Conservation (phyloP, 2,113 vertebrate genomes). For the Tringa solitaria region DNA sequence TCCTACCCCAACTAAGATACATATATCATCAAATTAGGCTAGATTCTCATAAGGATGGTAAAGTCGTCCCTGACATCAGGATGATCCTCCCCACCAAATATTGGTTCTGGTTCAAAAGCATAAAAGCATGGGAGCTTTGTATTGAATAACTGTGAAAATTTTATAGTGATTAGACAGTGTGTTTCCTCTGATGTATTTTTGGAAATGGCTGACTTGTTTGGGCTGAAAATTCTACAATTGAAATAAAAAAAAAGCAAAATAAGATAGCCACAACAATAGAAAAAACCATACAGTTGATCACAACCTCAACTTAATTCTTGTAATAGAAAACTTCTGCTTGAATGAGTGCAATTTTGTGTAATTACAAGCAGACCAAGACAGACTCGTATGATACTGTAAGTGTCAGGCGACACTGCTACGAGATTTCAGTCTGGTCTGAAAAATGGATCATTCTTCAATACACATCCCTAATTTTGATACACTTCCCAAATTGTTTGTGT, state of each 20-base stretch:
- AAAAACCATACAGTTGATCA: not conserved
- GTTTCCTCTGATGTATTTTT: not conserved
- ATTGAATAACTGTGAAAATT: not conserved
- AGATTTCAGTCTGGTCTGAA: not conserved
- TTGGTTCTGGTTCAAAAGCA: not conserved
- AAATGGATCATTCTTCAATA: not conserved
- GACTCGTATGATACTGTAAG: not conserved
- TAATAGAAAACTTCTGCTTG: not conserved
- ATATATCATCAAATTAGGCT: not conserved
- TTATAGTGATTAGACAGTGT: not conserved
- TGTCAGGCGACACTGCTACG: accelerated
- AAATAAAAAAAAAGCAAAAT: not conserved
- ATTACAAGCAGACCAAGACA: not conserved
- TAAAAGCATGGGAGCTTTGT: not conserved
- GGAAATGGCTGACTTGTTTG: not conserved
- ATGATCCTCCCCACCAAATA: not conserved
- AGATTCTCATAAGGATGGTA: not conserved
- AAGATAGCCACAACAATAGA: not conserved
- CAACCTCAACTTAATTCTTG: not conserved
- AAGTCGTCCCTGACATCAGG: not conserved
- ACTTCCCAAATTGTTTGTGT: not conserved
- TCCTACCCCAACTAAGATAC: not conserved
- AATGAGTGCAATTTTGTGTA: not conserved
- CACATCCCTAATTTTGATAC: not conserved
- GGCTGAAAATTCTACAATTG: not conserved